Evolutionary conservation across 2,888 invertebrate species (phyloP), one percentile per base, ranked within the genome.

Genomic region (Papilio gigon): DNA sequence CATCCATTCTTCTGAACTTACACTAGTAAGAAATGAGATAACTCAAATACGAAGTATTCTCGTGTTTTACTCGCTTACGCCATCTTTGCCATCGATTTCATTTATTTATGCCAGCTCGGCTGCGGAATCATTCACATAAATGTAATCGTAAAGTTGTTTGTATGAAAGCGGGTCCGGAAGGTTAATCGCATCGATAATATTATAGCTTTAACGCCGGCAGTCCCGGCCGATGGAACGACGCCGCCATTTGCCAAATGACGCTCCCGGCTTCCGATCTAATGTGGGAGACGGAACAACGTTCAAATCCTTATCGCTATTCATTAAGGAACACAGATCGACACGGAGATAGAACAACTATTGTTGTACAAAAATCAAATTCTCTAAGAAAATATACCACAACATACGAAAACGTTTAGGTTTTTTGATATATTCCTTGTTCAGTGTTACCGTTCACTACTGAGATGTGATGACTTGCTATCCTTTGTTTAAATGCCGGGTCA

Each of bases 221-320:
- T 37, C 50, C 47, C 30, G 33, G 14, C 22, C 63, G 63, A 50
- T 63, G 14, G 63, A 63, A 63, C 22, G 47, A 33, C 53, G 22
- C 22, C 42, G 40, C 40, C 22, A 58, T 58, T 56, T 58, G 65
- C 65, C 65, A 65, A 65, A 65, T 58, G 56, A 65, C 33, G 42
- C 30, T 40, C 42, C 64, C 30, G 22, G 58, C 30, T 40, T 20
- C 42, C 33, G 33, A 33, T n/a, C 42, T 65, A 42, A 65, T 22
- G 42, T 42, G 56, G 12, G 42, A 65, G 58, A 20, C 33, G 30
- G 42, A 65, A 53, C 42, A 58, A 42, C 27, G 44, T 14, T 63
- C 64, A 37, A 53, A 64, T 35, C 53, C 37, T 53, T 53, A 64
- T 50, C 53, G 60, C 25, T 40, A 37, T 60, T 60, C 60, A 37